Percentiles rank a stretch among this genome's conserved stretches.
Evolutionary conservation across 2,797 vertebrate genomes (phyloP).

Genomic region (Pseudomugil tenellus): DNA sequence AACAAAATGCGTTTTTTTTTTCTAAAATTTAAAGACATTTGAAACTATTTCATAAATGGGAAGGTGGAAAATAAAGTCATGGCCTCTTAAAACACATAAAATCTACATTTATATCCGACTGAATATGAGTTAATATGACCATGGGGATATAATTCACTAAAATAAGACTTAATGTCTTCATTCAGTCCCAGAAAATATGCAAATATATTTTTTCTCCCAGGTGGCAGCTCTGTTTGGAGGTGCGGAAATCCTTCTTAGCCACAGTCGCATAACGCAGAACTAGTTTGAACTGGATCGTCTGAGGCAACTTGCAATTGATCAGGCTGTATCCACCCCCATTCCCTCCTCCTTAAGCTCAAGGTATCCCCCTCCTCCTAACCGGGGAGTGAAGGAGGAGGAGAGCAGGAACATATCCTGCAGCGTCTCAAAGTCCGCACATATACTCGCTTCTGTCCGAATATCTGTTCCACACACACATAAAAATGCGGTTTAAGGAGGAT

Average conservation of each 20-base stretch:
- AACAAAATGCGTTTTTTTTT: background rate
- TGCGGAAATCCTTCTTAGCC: background rate
- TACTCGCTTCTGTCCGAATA: constrained; percentile 12
- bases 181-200: background rate
- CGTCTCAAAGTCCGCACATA: constrained; percentile 14
- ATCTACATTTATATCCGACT: background rate
- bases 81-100: background rate
- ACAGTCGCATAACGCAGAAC: constrained; percentile 64
- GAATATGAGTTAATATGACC: background rate
- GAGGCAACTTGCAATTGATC: constrained; percentile 68
- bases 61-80: background rate
- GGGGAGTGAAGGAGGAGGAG: background rate
- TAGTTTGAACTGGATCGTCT: constrained; percentile 81
- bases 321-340: constrained; percentile 64
- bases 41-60: no score
- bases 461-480: constrained; percentile 15
- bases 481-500: constrained; percentile 21
- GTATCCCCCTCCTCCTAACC: constrained; percentile 17
- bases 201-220: background rate
- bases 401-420: constrained; percentile 33
- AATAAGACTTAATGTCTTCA: background rate
- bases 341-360: constrained; percentile 56
- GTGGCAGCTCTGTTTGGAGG: background rate
- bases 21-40: background rate
- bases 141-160: background rate